Base-by-base conservation (phyloP, 2,797 vertebrate species). In the Phrynocephalus forsythii region DNA sequence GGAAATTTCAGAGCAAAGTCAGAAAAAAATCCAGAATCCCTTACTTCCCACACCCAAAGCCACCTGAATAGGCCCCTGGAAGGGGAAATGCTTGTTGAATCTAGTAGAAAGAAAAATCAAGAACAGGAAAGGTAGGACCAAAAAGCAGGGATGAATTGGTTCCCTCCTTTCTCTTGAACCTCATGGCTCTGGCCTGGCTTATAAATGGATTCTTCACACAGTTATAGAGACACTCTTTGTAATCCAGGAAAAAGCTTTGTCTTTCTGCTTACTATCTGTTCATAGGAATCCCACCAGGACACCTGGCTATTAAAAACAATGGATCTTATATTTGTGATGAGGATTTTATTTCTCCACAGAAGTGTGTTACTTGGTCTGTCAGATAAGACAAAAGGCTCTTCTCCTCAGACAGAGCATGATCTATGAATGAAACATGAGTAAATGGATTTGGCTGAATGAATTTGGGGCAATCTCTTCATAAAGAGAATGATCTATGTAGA, bases 321-420 rank as follows among this genome's bases (percentile, higher is more conserved):
- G n/a, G 69, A n/a, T 22, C 16, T 24, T 85, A 68, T 75, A 80
- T 84, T 84, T 75, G 28, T 20, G 44, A 52, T 83, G 66, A 78
- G 78, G n/a, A 66, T 30, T 80, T 48, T n/a, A 24, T n/a, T 7
- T 56, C 7, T 75, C 67, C 73, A 28, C 56, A 75, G 30, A 50
- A 71, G 20, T 20, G 13, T 26, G 9, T 33, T 38, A 2, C 79
- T 11, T 89, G 38, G 28, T 71, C 33, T 56, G 24, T 26, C 44
- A 24, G 78, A 3, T 66, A 33, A 56, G 44, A 76, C 22, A 79
- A 30, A 38, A 44, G 33, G 6, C 16, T 38, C 50, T 52, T 56
- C 52, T 56, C 60, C 81, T 0, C 69, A 5, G 30, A 56, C 24
- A 56, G 75, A 83, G 1, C 28, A 1, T 26, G 79, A 82, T n/a